Evolutionary conservation across 2,797 vertebrate genomes (phyloP).

Genomic region (Taeniopygia guttata): DNA sequence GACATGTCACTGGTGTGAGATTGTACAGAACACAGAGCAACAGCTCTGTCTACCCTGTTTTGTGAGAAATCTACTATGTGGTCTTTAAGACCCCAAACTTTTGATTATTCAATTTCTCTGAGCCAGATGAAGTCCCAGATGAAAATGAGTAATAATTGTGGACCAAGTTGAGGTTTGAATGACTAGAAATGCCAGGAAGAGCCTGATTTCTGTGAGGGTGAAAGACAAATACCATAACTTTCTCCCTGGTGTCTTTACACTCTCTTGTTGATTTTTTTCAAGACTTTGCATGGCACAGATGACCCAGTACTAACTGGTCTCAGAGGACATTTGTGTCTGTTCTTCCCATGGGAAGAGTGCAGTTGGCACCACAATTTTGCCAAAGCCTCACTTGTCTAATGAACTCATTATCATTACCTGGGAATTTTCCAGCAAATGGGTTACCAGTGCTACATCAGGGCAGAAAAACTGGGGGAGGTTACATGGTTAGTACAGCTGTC

Average conservation of each 20-base stretch:
- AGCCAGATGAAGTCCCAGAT: background rate
- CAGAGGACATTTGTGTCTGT: background rate
- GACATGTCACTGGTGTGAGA: background rate
- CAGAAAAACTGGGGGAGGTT: background rate
- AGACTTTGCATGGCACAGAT: background rate
- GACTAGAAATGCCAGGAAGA: background rate
- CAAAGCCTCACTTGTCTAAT: background rate
- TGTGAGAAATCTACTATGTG: rapidly evolving
- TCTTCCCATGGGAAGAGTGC: background rate
- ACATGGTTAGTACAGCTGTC: background rate
- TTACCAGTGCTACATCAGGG: background rate
- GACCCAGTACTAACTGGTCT: background rate
- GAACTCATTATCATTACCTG: background rate
- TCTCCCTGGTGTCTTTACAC: background rate
- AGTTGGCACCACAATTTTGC: background rate
- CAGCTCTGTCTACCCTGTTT: background rate
- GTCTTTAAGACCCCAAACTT: background rate
- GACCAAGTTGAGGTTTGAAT: background rate
- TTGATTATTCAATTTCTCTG: background rate
- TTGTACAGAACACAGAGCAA: background rate
- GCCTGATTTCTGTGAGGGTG: background rate
- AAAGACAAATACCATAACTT: background rate
- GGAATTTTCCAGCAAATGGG: background rate
- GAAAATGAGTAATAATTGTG: background rate
- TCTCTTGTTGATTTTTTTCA: background rate